Evolutionary conservation across 2,888 invertebrate genomes (phyloP).

Genomic region (Polyommatus iphigenia): DNA sequence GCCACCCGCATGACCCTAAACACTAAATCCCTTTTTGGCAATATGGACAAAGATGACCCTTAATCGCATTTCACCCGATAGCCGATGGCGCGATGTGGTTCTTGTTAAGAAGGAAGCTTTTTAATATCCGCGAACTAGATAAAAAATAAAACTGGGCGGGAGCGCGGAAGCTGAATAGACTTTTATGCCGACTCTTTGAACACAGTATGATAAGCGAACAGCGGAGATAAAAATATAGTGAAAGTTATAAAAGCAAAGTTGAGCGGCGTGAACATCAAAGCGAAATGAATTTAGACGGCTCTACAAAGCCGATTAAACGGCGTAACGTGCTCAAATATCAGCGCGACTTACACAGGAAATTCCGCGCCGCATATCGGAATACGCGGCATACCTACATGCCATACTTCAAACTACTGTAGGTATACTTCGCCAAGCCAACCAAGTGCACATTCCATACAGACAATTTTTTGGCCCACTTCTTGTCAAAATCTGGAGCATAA

Average conservation of each 20-base stretch:
- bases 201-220: slow-evolving; percentile 13
- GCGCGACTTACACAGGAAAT: slow-evolving; percentile 1
- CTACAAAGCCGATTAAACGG: slow-evolving; percentile 24
- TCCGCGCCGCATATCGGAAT: slow-evolving; percentile 15
- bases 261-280: slow-evolving; percentile 21
- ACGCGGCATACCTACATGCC: background rate
- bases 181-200: background rate
- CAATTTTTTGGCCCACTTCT: slow-evolving; percentile 8
- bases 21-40: slow-evolving; percentile 34
- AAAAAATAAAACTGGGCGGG: background rate
- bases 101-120: background rate
- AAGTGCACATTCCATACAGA: slow-evolving; percentile 5
- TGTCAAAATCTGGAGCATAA: background rate
- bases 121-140: background rate
- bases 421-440: background rate
- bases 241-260: slow-evolving; percentile 22
- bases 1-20: slow-evolving; percentile 39
- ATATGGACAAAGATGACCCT: background rate
- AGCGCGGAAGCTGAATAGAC: background rate
- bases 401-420: background rate
- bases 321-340: slow-evolving; percentile 20
- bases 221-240: slow-evolving; percentile 20
- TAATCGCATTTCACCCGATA: slow-evolving; percentile 6
- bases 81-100: background rate
- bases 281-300: slow-evolving; percentile 30